A percentile compares a stretch with the other conserved stretches of the same genome.
These are phyloP conservation scores for Psittacula derbiana DNA, from an alignment of 2,797 vertebrate genomes.

Conservation along the genomic window DNA sequence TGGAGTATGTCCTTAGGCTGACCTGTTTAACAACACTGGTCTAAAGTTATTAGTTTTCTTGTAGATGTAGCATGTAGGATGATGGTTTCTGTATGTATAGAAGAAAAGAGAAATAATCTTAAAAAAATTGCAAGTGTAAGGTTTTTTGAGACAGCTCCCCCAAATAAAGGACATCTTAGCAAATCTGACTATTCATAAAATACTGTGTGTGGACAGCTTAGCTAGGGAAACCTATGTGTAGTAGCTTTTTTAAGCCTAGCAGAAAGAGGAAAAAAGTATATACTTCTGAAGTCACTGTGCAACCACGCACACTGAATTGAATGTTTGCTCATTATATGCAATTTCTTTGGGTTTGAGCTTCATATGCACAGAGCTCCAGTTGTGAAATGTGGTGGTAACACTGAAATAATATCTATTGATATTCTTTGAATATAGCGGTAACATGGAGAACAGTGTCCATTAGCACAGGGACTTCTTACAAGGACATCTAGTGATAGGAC, in stretches of 20 bases:
- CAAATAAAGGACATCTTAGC: not conserved
- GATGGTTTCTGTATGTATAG: not conserved
- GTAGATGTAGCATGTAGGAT: not conserved
- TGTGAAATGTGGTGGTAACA: not conserved
- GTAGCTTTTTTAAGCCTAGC: not conserved
- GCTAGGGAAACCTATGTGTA: not conserved
- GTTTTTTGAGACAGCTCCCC: not conserved
- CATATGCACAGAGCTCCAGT: not conserved
- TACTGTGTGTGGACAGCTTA: not conserved
- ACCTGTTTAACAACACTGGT: not conserved
- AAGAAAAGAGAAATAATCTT: not conserved
- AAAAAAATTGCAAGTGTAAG: not conserved
- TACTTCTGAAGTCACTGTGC: not conserved
- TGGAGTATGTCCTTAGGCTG: not conserved
- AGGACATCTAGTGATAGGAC: not conserved
- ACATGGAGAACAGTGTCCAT: not conserved
- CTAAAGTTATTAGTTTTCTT: not conserved
- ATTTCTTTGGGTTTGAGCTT: not conserved
- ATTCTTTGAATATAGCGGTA: not conserved
- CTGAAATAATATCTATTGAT: not conserved
- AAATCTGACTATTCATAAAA: not conserved
- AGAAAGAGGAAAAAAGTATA: not conserved
- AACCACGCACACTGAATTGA: rapidly evolving
- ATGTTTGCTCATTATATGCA: rapidly evolving
- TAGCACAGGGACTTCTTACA: not conserved